Evolutionary conservation across 2,888 invertebrate genomes (phyloP).

Genomic region (Orchesella flavescens): DNA sequence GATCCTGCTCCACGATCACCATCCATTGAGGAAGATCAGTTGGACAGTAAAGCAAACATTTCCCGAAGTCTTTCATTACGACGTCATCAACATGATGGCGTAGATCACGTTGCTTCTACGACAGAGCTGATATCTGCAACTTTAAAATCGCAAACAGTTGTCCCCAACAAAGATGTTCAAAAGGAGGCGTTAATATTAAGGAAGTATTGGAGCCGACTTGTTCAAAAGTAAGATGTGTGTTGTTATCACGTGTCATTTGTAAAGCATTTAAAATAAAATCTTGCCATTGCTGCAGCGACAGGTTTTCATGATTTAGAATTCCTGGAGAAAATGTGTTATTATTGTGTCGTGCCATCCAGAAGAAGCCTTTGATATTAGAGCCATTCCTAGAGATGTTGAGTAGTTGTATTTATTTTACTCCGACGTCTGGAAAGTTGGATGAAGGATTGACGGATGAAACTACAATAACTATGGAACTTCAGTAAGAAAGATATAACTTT

Average conservation of each 20-base stretch:
- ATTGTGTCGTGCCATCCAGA: conserved; percentile 46
- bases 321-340: conserved; percentile 37
- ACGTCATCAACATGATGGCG: conserved; percentile 29
- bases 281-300: too few species aligned
- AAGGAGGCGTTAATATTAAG: conserved; percentile 45
- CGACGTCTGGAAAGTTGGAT: conserved; percentile 26
- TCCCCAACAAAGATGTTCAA: conserved; percentile 55
- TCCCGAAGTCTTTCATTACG: conserved; percentile 18
- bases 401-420: conserved; percentile 35
- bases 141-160: conserved; percentile 16
- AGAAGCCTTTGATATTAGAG: conserved; percentile 49
- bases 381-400: conserved; percentile 58
- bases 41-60: not conserved
- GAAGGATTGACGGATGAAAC: conserved; percentile 47
- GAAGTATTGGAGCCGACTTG: conserved; percentile 39
- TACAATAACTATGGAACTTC: conserved; percentile 52
- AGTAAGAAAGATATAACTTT: conserved; percentile 17
- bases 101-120: conserved; percentile 50
- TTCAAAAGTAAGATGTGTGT: conserved; percentile 37
- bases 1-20: not conserved
- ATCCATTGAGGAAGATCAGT: conserved; percentile 9
- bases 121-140: conserved; percentile 45
- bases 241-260: too few species aligned
- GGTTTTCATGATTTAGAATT: too few species aligned
- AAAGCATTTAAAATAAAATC: too few species aligned